phyloP scores from a whole-genome alignment of 1,140 invertebrate species.

The Nasonia longicornis region DNA sequence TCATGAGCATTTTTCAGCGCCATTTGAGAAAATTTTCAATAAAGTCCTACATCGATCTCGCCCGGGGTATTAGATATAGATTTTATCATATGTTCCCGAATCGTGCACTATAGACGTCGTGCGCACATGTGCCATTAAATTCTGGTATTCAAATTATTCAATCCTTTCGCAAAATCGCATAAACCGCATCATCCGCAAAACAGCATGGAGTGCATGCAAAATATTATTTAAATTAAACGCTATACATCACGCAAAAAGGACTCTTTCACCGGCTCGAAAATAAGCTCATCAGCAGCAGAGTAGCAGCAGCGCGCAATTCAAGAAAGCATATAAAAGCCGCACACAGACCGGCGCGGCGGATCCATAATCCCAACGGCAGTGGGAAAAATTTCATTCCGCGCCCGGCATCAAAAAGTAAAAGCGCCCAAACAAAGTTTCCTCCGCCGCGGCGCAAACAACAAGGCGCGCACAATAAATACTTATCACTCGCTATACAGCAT shows the following conservation, averaged over 20 bases:
- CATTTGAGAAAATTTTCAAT: slow-evolving; percentile 31
- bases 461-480: not conserved
- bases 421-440: not conserved
- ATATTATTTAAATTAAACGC: too few species aligned
- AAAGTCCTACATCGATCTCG: not conserved
- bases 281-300: not conserved
- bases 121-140: not conserved
- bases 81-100: not conserved
- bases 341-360: too few species aligned
- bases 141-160: not conserved
- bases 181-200: too few species aligned
- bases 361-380: not conserved
- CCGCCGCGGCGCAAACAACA: not conserved
- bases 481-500: slow-evolving; percentile 15
- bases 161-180: not conserved
- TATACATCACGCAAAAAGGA: too few species aligned
- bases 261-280: not conserved
- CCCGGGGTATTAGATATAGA: not conserved
- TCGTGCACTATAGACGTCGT: too few species aligned
- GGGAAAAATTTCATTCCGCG: not conserved
- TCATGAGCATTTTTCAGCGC: slow-evolving; percentile 16
- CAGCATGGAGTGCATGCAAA: too few species aligned
- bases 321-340: not conserved
- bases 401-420: not conserved
- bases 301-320: too few species aligned